Evolutionary conservation across 2,113 vertebrate species (phyloP).

Genomic region (Scatophagus argus): DNA sequence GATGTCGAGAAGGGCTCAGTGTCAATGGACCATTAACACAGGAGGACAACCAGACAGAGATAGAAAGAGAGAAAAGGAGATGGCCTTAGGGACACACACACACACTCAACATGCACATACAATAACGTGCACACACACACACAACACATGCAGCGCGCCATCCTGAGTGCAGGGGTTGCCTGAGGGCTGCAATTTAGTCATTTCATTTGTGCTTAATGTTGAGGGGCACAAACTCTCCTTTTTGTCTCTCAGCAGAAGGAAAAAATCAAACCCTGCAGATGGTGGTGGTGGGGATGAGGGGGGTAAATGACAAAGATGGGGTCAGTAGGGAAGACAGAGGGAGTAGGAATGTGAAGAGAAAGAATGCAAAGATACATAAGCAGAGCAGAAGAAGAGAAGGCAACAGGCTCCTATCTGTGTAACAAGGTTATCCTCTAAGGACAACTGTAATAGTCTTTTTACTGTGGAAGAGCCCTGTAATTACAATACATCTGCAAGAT

Average conservation of each 20-base stretch:
- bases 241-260: slow-evolving; percentile 24
- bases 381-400: background rate
- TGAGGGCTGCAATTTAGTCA: slow-evolving; percentile 32
- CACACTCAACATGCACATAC: slow-evolving; percentile 20
- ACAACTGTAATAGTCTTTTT: background rate
- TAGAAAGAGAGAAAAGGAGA: slow-evolving; percentile 19
- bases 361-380: slow-evolving; percentile 1
- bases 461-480: background rate
- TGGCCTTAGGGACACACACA: slow-evolving; percentile 36
- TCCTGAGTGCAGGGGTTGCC: slow-evolving; percentile 36
- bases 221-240: slow-evolving; percentile 26
- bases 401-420: slow-evolving; percentile 2
- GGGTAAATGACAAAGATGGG: slow-evolving; percentile 2
- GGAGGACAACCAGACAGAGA: slow-evolving; percentile 17
- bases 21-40: slow-evolving; percentile 32
- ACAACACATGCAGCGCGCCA: slow-evolving; percentile 6
- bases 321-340: background rate
- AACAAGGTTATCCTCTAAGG: slow-evolving; percentile 5
- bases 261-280: slow-evolving; percentile 10
- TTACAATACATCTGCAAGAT: slow-evolving; percentile 18
- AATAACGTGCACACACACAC: background rate
- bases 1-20: slow-evolving; percentile 32
- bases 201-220: slow-evolving; percentile 37
- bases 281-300: slow-evolving; percentile 9
- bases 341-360: background rate